Base-by-base conservation (phyloP, 1,140 invertebrate species). In the Bombus sibiricus region DNA sequence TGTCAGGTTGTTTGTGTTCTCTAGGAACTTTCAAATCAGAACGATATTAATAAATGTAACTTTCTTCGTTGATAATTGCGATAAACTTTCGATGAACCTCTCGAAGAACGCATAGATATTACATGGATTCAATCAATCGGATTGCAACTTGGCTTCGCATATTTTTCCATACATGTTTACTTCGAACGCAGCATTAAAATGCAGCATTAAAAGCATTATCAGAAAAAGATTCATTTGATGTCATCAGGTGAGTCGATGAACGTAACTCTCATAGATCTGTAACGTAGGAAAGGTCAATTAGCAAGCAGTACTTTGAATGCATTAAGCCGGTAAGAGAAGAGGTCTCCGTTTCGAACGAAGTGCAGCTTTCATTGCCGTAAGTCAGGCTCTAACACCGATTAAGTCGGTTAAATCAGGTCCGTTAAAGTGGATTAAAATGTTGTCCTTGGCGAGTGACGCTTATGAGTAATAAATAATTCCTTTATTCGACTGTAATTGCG, bases 261-360 rank as follows among this genome's bases (percentile, higher is more conserved):
- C n/a, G n/a, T n/a, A n/a, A n/a, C 6, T 1, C 18, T 18, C 53
- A 15, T 22, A 39, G 74, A 43, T 74, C 4, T 6, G 15, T 37
- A 74, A 82, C 3, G 39, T 1, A 41, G 18, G 32, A 15, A 66
- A 66, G 32, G 32, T 82, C n/a, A 75, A 75, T 82, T 53, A 75
- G 32, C 57, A 25, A 43, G 57, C 53, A 39, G 62, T 25, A 28
- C 37, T 53, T 37, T 37, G 47, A 81, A 81, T 72, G 41, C 32
- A 28, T 68, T 57, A 53, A 64, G 15, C 6, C 15, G 59, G n/a
- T n/a, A 77, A 69, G 10, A 18, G 74, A 62, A 25, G n/a, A 72
- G 15, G 22, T 32, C 18, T 39, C 25, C 28, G 37, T n/a, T 43
- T 43, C 15, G 39, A n/a, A 13, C 10, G 32, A 28, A 68, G 28